Percentiles rank a stretch among this genome's conserved stretches.
phyloP scores from a whole-genome alignment of 2,888 invertebrate species.

The Ichneumoninae sp. region DNA sequence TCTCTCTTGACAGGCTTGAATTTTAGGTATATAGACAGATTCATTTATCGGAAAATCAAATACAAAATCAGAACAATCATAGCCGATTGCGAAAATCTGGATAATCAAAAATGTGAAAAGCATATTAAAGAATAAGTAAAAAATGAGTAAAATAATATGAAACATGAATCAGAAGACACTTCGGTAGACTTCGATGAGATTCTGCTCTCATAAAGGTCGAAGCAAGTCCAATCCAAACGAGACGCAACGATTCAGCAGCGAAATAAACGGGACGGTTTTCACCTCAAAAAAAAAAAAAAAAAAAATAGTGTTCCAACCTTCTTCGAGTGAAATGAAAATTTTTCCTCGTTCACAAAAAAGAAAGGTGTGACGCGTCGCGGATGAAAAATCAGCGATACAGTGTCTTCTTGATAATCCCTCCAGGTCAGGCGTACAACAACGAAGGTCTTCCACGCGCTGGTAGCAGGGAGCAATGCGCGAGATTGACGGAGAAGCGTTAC shows the following conservation, averaged over 20 bases:
- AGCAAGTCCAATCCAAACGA: background rate
- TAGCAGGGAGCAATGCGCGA: slow-evolving; percentile 76
- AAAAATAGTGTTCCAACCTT: background rate
- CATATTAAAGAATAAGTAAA: too few relatives aligned
- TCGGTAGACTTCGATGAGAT: background rate
- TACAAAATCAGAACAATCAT: too few relatives aligned
- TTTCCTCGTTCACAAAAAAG: slow-evolving; percentile 6
- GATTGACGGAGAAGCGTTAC: slow-evolving; percentile 78
- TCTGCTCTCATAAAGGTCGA: background rate
- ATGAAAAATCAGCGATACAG: background rate
- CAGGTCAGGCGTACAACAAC: slow-evolving; percentile 76
- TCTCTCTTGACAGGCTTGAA: too few relatives aligned
- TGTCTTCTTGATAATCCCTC: slow-evolving; percentile 64
- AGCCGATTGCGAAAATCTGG: too few relatives aligned
- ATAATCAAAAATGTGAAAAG: too few relatives aligned
- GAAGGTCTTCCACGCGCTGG: slow-evolving; percentile 78
- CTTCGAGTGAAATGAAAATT: background rate
- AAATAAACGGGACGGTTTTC: slow-evolving; percentile 44
- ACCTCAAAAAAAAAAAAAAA: background rate
- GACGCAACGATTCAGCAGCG: slow-evolving; percentile 41
- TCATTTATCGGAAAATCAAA: too few relatives aligned
- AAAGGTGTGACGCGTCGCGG: background rate
- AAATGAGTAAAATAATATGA: too few relatives aligned
- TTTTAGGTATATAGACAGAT: too few relatives aligned
- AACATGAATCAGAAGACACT: too few relatives aligned